phyloP scores from a whole-genome alignment of 2,113 vertebrate species.

The Glaucomys volans region DNA sequence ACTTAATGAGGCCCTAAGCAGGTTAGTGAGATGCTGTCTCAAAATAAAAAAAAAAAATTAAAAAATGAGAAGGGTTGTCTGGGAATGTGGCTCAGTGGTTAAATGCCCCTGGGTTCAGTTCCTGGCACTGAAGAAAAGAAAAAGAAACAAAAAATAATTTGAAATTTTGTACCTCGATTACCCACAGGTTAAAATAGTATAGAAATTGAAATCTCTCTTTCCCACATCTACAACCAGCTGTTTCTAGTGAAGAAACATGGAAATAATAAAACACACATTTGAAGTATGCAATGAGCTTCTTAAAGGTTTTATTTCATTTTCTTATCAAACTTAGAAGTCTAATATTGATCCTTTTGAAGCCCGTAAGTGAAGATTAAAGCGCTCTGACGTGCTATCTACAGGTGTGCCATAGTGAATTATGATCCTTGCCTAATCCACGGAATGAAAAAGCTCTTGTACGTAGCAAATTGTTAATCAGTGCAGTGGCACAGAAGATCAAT shows the following conservation, averaged over 20 bases:
- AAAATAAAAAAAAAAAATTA: too few relatives aligned
- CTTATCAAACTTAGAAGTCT: slow-evolving; percentile 83
- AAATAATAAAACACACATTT: slow-evolving; percentile 80
- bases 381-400: slow-evolving; percentile 84
- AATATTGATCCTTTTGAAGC: slow-evolving; percentile 82
- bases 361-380: slow-evolving; percentile 86
- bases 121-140: too few relatives aligned
- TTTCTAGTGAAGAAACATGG: slow-evolving; percentile 68
- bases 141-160: background rate
- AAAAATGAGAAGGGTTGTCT: too few relatives aligned
- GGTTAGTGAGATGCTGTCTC: too few relatives aligned
- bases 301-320: slow-evolving; percentile 84
- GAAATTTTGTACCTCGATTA: slow-evolving; percentile 42
- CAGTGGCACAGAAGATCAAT: slow-evolving; percentile 92
- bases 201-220: slow-evolving; percentile 54
- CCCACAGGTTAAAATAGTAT: slow-evolving; percentile 40
- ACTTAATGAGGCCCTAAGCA: too few relatives aligned
- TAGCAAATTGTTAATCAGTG: slow-evolving; percentile 91
- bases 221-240: slow-evolving; percentile 62
- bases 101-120: too few relatives aligned
- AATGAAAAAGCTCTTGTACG: slow-evolving; percentile 88
- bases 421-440: slow-evolving; percentile 82
- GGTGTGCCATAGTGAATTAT: slow-evolving; percentile 87
- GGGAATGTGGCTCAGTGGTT: too few relatives aligned
- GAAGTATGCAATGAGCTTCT: slow-evolving; percentile 69